Base-by-base conservation (phyloP, 2,797 vertebrate genomes). In the Numenius phaeopus region DNA sequence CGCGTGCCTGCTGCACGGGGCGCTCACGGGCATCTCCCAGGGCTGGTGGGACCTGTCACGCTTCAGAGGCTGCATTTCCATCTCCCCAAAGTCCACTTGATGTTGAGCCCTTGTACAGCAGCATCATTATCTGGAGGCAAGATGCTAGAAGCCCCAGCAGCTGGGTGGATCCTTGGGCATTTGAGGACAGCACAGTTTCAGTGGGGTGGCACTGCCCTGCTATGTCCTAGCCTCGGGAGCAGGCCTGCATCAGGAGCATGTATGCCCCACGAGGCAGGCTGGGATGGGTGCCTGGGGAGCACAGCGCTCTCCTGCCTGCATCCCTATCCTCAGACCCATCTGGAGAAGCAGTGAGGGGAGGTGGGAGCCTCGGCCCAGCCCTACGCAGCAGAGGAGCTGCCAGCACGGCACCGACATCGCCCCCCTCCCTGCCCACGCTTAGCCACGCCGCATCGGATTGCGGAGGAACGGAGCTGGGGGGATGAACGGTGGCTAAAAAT, bases 21-120 rank as follows among this genome's bases (percentile, higher is more conserved):
- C 90, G 96, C 91, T 98, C 97, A 5, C 98, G 98, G 88, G 64
- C 29, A 87, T 50, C 67, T 83, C 47, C 46, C 62, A 66, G 37
- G 52, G 58, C 14, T 65, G 21, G 37, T 54, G 66, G 61, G 30
- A 79, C n/a, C 52, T 72, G 54, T n/a, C 54, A 70, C 5, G 5
- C 32, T 18, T 47, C 13, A 9, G 52, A 89, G 29, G 46, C 13
- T 75, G 49, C n/a, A 55, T 14, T 76, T 89, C 23, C 77, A 90
- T 16, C 66, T 66, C 66, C 34, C n/a, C 14, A 50, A 52, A 34
- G 46, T 58, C 32, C 40, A 49, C 20, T 30, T 26, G 83, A 87
- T 47, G 40, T 46, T 2, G 3, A 57, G 11, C 16, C 34, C 32
- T 91, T 81, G 76, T 78, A 83, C 29, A 54, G 40, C 13, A 3